These are phyloP conservation scores for Cassiopea andromeda DNA, from an alignment of 30 jellyfish, hydroid and myxozoan genomes.

Conservation along the genomic window DNA sequence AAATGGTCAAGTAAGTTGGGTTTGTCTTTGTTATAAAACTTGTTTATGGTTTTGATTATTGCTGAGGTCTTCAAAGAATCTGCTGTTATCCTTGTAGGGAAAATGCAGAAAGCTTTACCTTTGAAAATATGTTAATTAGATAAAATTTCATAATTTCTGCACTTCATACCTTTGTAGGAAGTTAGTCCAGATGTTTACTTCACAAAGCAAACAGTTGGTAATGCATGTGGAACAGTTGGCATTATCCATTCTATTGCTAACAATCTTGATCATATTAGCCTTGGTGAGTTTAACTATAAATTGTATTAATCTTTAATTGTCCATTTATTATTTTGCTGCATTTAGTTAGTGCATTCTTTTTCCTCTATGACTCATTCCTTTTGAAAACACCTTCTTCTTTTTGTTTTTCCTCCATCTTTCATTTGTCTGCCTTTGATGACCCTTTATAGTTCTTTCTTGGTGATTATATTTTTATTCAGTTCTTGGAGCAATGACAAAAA, in stretches of 20 bases:
- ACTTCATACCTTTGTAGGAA: slow-evolving; percentile 27
- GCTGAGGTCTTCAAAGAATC: background rate
- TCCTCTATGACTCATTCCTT: too few relatives aligned
- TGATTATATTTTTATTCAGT: too few relatives aligned
- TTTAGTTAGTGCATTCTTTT: background rate
- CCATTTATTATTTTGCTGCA: background rate
- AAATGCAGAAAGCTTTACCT: too few relatives aligned
- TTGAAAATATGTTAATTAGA: too few relatives aligned
- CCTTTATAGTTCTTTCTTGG: too few relatives aligned
- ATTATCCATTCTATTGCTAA: slow-evolving; percentile 94
- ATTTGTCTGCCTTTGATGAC: too few relatives aligned
- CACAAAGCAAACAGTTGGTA: slow-evolving; percentile 93
- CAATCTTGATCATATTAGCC: slow-evolving; percentile 39
- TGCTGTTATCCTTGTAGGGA: too few relatives aligned
- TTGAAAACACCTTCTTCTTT: too few relatives aligned
- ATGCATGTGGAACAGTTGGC: slow-evolving; percentile 99
- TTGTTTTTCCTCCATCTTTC: too few relatives aligned
- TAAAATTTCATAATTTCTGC: background rate
- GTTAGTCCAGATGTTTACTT: slow-evolving; percentile 68
- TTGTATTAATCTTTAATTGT: too few relatives aligned
- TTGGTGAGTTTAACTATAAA: slow-evolving; percentile 41
- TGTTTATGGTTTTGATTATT: background rate
- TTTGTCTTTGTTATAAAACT: too few relatives aligned
- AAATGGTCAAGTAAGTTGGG: slow-evolving; percentile 68
- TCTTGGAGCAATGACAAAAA: too few relatives aligned